Evolutionary conservation across 2,797 vertebrate species (phyloP), one percentile per base, ranked within the genome.

Genomic region (Chaenodraco wilsoni): DNA sequence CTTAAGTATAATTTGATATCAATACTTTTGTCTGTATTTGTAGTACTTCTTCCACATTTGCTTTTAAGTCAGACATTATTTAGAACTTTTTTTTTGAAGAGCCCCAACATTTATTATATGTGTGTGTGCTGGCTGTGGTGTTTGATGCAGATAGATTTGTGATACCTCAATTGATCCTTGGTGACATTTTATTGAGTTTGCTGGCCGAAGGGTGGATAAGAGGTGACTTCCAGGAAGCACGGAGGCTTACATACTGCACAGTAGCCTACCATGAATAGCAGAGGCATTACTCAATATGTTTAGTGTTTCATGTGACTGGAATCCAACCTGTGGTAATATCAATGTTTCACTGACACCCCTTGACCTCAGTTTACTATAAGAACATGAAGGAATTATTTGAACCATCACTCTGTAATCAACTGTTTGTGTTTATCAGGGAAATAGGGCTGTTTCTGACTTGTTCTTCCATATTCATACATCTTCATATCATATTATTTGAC

Each of bases 251-350:
- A 37, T 23, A 13, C 23, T 50, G 19, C 9, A 27, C 37, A 43
- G 61, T 19, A 19, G 19, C 19, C 19, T 51, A 50, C 11, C 4
- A 61, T 50, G 23, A 55, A 67, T 54, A 66, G 43, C 68, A 66
- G 2, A 54, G 43, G 21, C 21, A 54, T 72, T 60, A 70, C 60
- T 72, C 64, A 46, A 44, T 17, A 0, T 15, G 27, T 68, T 40
- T 50, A 27, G 27, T 27, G 27, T 27, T 27, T 27, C 33, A 40
- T 4, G 21, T 65, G 43, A 60, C 48, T 52, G 58, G 41, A 64
- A 49, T 14, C 5, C 16, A 43, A 8, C 11, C 0, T 50, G 40
- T 50, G 11, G 41, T 37, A 49, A 37, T 41, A 27, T 23, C 51
- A 74, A 0, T 9, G 23, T 43, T 40, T 37, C 15, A n/a, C 19